Conservation (phyloP, 2,888 invertebrate species). For the Coenonympha arcania region DNA sequence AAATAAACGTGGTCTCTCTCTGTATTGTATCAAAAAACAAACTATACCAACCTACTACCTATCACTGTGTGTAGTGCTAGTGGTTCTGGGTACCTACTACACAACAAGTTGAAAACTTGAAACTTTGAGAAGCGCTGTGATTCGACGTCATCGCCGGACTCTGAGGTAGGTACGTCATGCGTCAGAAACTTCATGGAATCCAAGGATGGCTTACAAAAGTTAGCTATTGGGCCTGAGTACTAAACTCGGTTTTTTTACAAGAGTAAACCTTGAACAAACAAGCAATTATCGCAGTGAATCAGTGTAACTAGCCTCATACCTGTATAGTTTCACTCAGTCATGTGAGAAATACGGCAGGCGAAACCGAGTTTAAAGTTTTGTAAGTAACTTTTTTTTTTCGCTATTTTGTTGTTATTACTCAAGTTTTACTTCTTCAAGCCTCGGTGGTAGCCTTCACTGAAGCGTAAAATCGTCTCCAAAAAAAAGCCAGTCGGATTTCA, state of each 20-base stretch:
- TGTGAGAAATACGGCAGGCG: conserved; percentile 15
- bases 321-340: conserved; percentile 13
- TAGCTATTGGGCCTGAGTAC: conserved; percentile 20
- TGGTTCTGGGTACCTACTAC: too few species aligned
- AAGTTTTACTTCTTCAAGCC: conserved; percentile 27
- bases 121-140: too few species aligned
- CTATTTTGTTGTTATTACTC: conserved; percentile 13
- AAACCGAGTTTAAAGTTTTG: conserved; percentile 31
- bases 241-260: conserved; percentile 26
- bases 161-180: background rate
- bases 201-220: conserved; percentile 19
- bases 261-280: conserved; percentile 28
- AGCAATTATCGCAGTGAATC: conserved; percentile 28
- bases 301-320: conserved; percentile 20
- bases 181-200: conserved; percentile 10
- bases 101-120: too few species aligned
- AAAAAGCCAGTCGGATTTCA: conserved; percentile 16
- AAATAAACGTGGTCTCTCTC: too few species aligned
- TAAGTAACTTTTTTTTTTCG: conserved; percentile 32
- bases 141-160: too few species aligned
- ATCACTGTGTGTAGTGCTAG: too few species aligned
- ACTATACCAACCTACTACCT: too few species aligned
- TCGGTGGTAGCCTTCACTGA: conserved; percentile 38
- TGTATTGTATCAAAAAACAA: too few species aligned
- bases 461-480: conserved; percentile 31